phyloP scores from a whole-genome alignment of 2,888 invertebrate genomes.

The Andrena trimmerana region DNA sequence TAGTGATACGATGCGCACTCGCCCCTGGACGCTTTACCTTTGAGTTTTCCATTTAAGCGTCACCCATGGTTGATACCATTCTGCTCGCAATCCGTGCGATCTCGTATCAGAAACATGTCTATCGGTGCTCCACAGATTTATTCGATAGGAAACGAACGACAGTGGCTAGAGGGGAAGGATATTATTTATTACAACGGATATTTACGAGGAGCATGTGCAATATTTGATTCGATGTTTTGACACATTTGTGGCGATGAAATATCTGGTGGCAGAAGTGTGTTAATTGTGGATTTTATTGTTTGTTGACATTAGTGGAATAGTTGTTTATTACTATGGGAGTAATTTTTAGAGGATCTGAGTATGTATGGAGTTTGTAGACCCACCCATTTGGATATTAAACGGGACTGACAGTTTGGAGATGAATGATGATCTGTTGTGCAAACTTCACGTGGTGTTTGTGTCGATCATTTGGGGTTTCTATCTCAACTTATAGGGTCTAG shows the following conservation, averaged over 20 bases:
- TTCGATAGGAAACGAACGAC: constrained; percentile 15
- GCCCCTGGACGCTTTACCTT: constrained; percentile 14
- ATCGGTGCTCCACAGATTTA: constrained; percentile 23
- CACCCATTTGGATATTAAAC: too few species aligned
- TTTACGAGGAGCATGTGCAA: not conserved
- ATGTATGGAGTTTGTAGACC: too few species aligned
- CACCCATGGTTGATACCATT: constrained; percentile 6
- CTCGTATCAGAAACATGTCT: constrained; percentile 19
- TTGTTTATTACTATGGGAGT: not conserved
- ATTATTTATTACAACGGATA: not conserved
- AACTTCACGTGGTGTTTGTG: too few species aligned
- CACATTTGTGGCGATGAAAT: not conserved
- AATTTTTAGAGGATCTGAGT: not conserved
- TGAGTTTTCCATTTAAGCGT: constrained; percentile 42
- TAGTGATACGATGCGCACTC: constrained; percentile 31
- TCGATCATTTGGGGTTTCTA: too few species aligned
- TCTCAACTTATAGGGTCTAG: too few species aligned
- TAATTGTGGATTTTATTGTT: too few species aligned
- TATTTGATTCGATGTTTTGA: not conserved
- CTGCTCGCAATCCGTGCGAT: constrained; percentile 14
- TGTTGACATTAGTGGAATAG: not conserved
- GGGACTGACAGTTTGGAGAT: too few species aligned
- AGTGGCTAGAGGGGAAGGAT: not conserved
- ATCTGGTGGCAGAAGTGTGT: not conserved
- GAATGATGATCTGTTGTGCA: too few species aligned